Evolutionary conservation across 2,113 vertebrate genomes (phyloP).

Genomic region (Dendropsophus ebraccatus): DNA sequence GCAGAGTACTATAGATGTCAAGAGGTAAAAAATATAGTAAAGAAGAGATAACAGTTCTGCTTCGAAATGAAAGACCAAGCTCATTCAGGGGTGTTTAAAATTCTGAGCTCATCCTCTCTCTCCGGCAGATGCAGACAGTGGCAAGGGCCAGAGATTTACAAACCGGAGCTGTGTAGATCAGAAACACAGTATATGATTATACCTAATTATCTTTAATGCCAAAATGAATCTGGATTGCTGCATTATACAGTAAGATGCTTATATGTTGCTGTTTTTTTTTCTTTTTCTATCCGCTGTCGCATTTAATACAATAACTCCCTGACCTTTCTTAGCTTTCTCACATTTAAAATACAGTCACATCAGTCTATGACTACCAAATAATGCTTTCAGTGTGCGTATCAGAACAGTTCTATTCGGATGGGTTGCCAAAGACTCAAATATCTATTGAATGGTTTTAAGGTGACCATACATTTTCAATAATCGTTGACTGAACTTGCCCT

Average conservation of each 20-base stretch:
- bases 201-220: constrained; percentile 60
- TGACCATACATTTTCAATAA: too few species aligned
- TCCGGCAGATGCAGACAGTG: constrained; percentile 48
- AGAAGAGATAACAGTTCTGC: constrained; percentile 38
- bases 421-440: background rate
- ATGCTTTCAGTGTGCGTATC: background rate
- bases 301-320: constrained; percentile 52
- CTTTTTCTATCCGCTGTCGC: constrained; percentile 32
- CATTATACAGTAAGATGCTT: constrained; percentile 52
- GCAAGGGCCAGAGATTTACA: constrained; percentile 58
- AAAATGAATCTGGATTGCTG: constrained; percentile 57
- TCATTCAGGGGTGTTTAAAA: constrained; percentile 55
- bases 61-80: constrained; percentile 33
- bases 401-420: background rate
- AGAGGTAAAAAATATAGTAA: constrained; percentile 49
- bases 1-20: constrained; percentile 50
- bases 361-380: constrained; percentile 3
- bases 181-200: constrained; percentile 58
- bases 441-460: too few species aligned
- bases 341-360: constrained; percentile 10
- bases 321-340: constrained; percentile 28
- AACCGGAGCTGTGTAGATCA: constrained; percentile 53
- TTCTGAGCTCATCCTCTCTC: constrained; percentile 53
- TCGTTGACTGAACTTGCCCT: too few species aligned
- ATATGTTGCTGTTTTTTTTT: constrained; percentile 24